Evolutionary conservation across 2,113 vertebrate species (phyloP), one percentile per base, ranked within the genome.

Genomic region (Eubucco bourcierii): DNA sequence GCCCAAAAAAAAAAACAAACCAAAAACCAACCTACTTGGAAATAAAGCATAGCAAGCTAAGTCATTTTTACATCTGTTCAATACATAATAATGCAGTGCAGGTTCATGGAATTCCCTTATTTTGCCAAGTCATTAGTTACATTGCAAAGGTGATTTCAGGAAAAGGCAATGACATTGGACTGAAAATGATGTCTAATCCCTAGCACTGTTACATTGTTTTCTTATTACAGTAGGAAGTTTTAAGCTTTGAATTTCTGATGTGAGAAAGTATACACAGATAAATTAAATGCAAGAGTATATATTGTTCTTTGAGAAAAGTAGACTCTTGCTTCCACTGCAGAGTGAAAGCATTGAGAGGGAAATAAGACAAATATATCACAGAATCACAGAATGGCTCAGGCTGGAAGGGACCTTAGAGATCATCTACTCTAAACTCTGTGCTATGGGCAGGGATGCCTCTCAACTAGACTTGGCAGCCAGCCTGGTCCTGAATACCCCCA

Each of bases 81-180:
- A 77, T 65, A 64, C 19, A 78, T 27, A 71, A 72, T 44, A 83
- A 94, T 80, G 46, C 85, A 72, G 75, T 72, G 53, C 23, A 83
- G 68, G 27, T 53, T 90, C 58, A 58, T 72, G 58, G 76, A 91
- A 91, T 75, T 10, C 47, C 65, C 44, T 60, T 67, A 6, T 83
- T 95, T 94, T 94, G 84, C 79, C 89, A 92, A 94, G 76, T 90
- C 72, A 72, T 91, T 93, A 87, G 60, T 65, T 91, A 64, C 18
- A 47, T 58, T 92, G 65, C 67, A 92, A 93, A 88, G 39, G 13
- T 63, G 34, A 41, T 76, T 84, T 90, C 28, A 65, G 70, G n/a
- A 64, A 87, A 66, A 70, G 27, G 31, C 65, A 77, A 23, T 56
- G 64, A 72, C 9, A 0, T 56, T 82, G 58, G 37, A 80, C 41